Base-by-base conservation (phyloP, 2,797 vertebrate genomes). In the Sebastes nivosus region DNA sequence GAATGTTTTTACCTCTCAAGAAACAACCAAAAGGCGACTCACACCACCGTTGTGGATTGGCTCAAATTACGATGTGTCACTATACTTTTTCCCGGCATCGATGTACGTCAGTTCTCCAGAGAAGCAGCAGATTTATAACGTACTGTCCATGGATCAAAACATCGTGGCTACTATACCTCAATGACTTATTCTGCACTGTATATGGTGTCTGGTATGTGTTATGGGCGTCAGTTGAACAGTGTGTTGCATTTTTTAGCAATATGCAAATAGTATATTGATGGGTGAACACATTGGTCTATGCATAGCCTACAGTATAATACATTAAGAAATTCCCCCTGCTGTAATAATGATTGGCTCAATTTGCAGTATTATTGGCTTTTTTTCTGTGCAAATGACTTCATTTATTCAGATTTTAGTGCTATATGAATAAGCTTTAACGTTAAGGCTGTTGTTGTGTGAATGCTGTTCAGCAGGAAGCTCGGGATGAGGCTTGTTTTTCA, bases 291-390 rank as follows among this genome's bases (percentile, higher is more conserved):
- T 59, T 22, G 25, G 24, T 18, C 7, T 27, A 29, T 59, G 7
- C 24, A 16, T 27, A 46, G 42, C 42, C 42, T 46, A 46, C 8
- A 18, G 8, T 52, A n/a, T n/a, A 20, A 8, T 52, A 20, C 50
- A 20, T 0, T 50, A 50, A 50, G 50, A 20, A 52, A 46, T 46
- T 0, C 0, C 42, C 16, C 3, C 42, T 46, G 16, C 16, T 46
- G 42, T 46, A 8, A 46, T 46, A 46, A 46, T 46, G 42, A 46
- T 46, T 46, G 42, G 42, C 42, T 18, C 16, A 46, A 18, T 46
- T 16, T 46, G 42, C 42, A 16, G 42, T 7, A 46, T 3, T 46
- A 18, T 46, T 46, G 42, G 6, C 46, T 52, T 52, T 20, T 50
- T 52, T 8, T 50, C 18, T 50, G 14, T 50, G 46, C 18, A n/a